Conservation (phyloP, 2,888 invertebrate species). For the Pyrochroa serraticornis region DNA sequence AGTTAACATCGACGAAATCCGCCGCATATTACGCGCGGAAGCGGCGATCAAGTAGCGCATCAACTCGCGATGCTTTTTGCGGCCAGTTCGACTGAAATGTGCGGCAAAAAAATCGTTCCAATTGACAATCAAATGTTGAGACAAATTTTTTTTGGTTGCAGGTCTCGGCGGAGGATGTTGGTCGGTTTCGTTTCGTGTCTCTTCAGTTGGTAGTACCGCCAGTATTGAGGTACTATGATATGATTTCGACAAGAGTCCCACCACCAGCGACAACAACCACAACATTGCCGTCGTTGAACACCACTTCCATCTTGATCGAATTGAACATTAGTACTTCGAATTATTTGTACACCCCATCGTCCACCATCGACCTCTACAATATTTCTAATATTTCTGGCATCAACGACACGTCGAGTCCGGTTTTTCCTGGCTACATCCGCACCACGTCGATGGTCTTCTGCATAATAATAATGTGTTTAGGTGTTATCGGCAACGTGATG, state of each 20-base stretch:
- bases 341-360: constrained; percentile 45
- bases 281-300: constrained; percentile 35
- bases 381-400: constrained; percentile 34
- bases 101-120: too few species aligned
- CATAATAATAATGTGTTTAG: constrained; percentile 85
- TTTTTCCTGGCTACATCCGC: constrained; percentile 83
- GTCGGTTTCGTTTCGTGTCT: neutral
- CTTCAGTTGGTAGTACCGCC: constrained; percentile 8
- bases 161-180: neutral
- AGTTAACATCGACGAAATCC: too few species aligned
- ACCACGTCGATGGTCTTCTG: constrained; percentile 88
- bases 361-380: constrained; percentile 37
- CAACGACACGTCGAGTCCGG: constrained; percentile 50
- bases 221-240: constrained; percentile 46
- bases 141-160: neutral
- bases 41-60: too few species aligned
- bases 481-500: constrained; percentile 91
- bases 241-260: constrained; percentile 53
- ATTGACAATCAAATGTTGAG: too few species aligned
- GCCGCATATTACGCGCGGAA: too few species aligned
- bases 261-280: constrained; percentile 31
- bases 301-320: constrained; percentile 38
- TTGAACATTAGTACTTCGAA: constrained; percentile 43
- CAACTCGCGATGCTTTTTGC: too few species aligned
- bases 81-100: too few species aligned